Base-by-base conservation (phyloP, 2,888 invertebrate species). In the Diarsia mendica region DNA sequence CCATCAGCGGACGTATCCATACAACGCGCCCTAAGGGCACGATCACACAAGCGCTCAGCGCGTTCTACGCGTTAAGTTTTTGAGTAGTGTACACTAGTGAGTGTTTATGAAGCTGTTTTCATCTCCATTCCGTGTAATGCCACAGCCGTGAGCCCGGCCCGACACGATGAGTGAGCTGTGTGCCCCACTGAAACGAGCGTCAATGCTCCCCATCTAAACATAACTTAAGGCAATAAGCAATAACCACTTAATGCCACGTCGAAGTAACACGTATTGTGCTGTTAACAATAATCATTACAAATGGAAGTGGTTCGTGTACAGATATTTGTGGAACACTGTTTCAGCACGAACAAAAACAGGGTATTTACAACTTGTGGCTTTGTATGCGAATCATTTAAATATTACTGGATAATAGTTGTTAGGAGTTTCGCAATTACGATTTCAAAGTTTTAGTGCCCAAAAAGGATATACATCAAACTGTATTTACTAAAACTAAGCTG, bases 231-330 rank as follows among this genome's bases (percentile, higher is more conserved):
- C 74, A 77, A 81, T 77, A 83, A 83, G 75, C 74, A 76, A 86
- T 83, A 79, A 83, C 79, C 81, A 75, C 67, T 84, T 75, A 84
- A 79, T 75, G 66, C 60, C 70, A 49, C 72, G 55, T 64, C 67
- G 46, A 71, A 77, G 61, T 64, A 71, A 65, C 65, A 80, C 68
- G 67, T 77, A 76, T 77, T 79, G 61, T 67, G 67, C 55, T 82
- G 68, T 79, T 70, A 77, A 82, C 79, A 84, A 83, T 82, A 80
- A 86, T 86, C 82, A 83, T 77, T 84, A 86, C 82, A 80, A 76
- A 86, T 83, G 77, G 73, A 71, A 73, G 67, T 70, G 70, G 66
- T 75, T 61, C 71, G 58, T 55, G 55, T 75, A 71, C 51, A 53
- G 66, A 79, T 80, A 82, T 84, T 84, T 79, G 79, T 76, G 76